Conservation (phyloP, 2,113 vertebrate genomes). For the Aspiorhynchus laticeps region DNA sequence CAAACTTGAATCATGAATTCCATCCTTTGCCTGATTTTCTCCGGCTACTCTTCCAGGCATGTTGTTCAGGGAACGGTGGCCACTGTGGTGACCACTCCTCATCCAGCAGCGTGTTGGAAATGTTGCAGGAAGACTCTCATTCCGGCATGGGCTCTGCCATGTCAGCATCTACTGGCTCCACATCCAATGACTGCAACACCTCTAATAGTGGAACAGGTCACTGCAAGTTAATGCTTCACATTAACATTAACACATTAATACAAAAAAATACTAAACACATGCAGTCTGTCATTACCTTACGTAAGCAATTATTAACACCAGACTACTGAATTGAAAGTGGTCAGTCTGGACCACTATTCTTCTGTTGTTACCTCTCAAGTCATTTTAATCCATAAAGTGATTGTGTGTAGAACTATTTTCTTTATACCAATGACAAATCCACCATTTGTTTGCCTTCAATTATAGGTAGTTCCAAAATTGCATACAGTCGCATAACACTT, state of each 20-base stretch:
- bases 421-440: not conserved
- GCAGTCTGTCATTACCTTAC: not conserved
- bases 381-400: not conserved
- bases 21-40: not conserved
- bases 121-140: constrained; percentile 85
- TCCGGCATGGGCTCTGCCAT: constrained; percentile 85
- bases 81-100: constrained; percentile 80
- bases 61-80: constrained; percentile 59
- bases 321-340: not conserved
- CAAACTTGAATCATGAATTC: not conserved
- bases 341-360: not conserved
- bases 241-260: not conserved
- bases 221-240: not conserved
- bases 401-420: not conserved
- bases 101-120: constrained; percentile 84
- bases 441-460: not conserved
- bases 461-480: not conserved
- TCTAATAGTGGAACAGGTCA: constrained; percentile 86
- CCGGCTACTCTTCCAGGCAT: constrained; percentile 57
- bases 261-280: not conserved
- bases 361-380: not conserved
- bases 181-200: constrained; percentile 78
- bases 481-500: not conserved
- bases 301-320: not conserved
- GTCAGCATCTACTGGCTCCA: constrained; percentile 79